A percentile compares a stretch with the other conserved stretches of the same genome.
These are phyloP conservation scores for Ectropis grisescens DNA, from an alignment of 1,140 invertebrate species.

Conservation along the genomic window DNA sequence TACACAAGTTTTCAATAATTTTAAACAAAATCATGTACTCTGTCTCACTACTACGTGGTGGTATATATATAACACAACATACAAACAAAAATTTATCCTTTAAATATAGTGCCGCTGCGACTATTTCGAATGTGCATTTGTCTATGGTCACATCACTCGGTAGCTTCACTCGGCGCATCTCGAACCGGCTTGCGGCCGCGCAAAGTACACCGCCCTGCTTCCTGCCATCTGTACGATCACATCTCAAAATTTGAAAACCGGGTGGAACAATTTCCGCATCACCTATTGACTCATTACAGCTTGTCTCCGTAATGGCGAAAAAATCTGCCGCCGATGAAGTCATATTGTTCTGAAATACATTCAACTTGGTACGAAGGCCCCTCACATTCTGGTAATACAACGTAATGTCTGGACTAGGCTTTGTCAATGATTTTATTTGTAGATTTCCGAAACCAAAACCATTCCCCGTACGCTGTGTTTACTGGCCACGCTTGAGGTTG, in stretches of 20 bases:
- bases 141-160: too few species aligned
- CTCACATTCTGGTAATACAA: neutral
- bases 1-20: conserved; percentile 16
- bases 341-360: neutral
- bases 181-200: too few species aligned
- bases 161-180: too few species aligned
- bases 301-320: neutral
- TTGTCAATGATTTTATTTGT: neutral
- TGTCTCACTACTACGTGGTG: conserved; percentile 8
- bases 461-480: neutral
- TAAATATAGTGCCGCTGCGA: too few species aligned
- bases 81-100: too few species aligned
- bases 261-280: neutral
- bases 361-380: neutral
- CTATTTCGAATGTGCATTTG: too few species aligned
- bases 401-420: neutral
- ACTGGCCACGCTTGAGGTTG: neutral
- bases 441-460: neutral
- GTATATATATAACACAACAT: too few species aligned
- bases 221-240: too few species aligned
- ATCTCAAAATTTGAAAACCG: too few species aligned
- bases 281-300: neutral
- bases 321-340: neutral
- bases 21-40: conserved; percentile 17
- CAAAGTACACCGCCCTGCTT: too few species aligned